Base-by-base conservation (phyloP, 2,113 vertebrate species). In the Forbesichthys agassizii region DNA sequence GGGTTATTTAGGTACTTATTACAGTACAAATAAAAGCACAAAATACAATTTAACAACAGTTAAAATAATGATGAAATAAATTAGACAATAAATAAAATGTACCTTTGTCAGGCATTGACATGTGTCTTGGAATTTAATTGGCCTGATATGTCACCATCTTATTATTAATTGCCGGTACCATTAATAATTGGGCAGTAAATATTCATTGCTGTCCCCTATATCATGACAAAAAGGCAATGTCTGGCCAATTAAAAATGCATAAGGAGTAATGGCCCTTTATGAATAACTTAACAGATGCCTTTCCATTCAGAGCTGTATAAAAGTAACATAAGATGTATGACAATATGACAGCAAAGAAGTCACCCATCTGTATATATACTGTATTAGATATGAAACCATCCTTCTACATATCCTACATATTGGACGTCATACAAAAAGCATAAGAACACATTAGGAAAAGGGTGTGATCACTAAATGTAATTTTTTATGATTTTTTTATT, bases 211-310 rank as follows among this genome's bases (percentile, higher is more conserved):
- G 93, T 92, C 93, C 92, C 93, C 92, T 92, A 94, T 84, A 96
- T 96, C 94, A 91, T 95, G 94, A 95, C 94, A 95, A 95, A 95
- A 95, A 95, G 93, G 93, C 94, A 93, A 94, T 92, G 94, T 92
- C 93, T 94, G 92, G 81, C 87, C 93, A 89, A 96, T 98, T 94
- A 97, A 98, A 96, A 93, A 96, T 98, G 93, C 79, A 98, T 95
- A 94, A 95, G 94, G 93, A 94, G 92, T 96, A 96, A 98, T 95
- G 95, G 94, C 90, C 89, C 90, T 94, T 94, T 95, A 96, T 96
- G 96, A 98, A 98, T 96, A 96, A 96, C 94, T 95, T 93, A 96
- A 93, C 92, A 95, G 94, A 91, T 92, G 92, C 93, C 91, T 92
- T 92, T 93, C 87, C 90, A 92, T 93, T 89, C 68, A 11, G 64